Evolutionary conservation across 2,888 invertebrate species (phyloP), one percentile per base, ranked within the genome.

Genomic region (Linyphia triangularis): DNA sequence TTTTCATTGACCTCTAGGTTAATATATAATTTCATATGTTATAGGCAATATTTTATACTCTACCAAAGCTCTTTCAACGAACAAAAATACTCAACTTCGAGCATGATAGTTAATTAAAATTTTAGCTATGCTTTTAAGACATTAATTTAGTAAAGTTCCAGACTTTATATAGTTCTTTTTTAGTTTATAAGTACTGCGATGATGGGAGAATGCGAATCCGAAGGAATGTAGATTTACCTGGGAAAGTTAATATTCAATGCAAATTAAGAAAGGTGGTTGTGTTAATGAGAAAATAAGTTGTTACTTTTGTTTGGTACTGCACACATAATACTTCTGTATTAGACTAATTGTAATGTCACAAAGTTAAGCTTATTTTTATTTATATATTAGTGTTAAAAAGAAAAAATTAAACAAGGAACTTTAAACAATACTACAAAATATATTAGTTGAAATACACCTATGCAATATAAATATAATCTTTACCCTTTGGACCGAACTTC

Each of bases 131-230:
- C 28, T 63, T 28, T 63, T 63, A 24, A 24, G 10, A 9, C 24
- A 24, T 26, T 63, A 16, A n/a, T 63, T 63, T 63, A 19, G 26
- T 59, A 30, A 73, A 59, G 73, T 59, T n/a, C 73, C 61, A 30
- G 40, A 63, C 40, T 26, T 77, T 40, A 37, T n/a, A 51, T 28
- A 28, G 37, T 24, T 37, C 13, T 69, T 26, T 72, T 77, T 59
- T 40, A 63, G 40, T 33, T 51, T 65, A 24, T n/a, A 28, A 83
- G 83, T 83, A 83, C 83, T 83, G 83, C 83, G 83, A 28, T 63
- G 65, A 83, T 83, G 83, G 65, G 24, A 57, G 51, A 69, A 81
- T 81, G 81, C 65, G 10, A 51, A 67, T n/a, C 16, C 13, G n/a
- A n/a, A n/a, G 3, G 3, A 51, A 13, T 51, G 51, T 51, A n/a